Evolutionary conservation across 35 echinoderm and acorn worm species (phyloP).

Genomic region (Diadema setosum): DNA sequence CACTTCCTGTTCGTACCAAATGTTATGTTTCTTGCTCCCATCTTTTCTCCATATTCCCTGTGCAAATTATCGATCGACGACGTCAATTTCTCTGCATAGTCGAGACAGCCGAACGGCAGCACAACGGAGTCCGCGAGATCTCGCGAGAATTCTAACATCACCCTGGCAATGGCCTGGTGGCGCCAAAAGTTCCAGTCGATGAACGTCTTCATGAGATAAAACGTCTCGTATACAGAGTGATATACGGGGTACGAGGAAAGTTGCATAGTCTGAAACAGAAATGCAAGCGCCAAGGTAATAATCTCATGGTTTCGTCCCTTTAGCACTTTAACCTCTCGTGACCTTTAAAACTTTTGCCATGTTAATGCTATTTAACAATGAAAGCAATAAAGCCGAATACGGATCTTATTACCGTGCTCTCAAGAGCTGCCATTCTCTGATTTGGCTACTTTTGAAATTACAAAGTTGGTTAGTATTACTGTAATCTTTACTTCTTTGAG

Average conservation of each 20-base stretch:
- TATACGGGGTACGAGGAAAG: conserved; percentile 87
- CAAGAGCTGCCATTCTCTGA: too few species aligned
- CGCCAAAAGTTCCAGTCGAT: conserved; percentile 66
- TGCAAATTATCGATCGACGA: conserved; percentile 40
- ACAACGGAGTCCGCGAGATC: conserved; percentile 81
- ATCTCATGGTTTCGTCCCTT: too few species aligned
- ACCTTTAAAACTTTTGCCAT: too few species aligned
- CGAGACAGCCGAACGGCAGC: conserved; percentile 52
- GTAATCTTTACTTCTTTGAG: too few species aligned
- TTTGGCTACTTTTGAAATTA: too few species aligned
- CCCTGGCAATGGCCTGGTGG: conserved; percentile 58
- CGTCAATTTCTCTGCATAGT: conserved; percentile 63
- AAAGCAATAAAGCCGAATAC: too few species aligned
- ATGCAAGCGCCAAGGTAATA: neutral
- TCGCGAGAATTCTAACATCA: conserved; percentile 73
- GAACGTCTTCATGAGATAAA: conserved; percentile 67
- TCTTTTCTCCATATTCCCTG: conserved; percentile 29
- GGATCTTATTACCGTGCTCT: too few species aligned
- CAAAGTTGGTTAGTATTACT: too few species aligned
- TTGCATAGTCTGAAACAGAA: conserved; percentile 11
- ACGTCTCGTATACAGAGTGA: conserved; percentile 89
- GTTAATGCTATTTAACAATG: too few species aligned
- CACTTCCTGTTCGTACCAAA: conserved; percentile 59
- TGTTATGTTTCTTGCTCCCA: conserved; percentile 32
- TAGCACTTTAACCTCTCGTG: too few species aligned